A percentile compares a stretch with the other conserved stretches of the same genome.
phyloP scores from a whole-genome alignment of 2,888 invertebrate genomes.

The Ectropis crepuscularia region DNA sequence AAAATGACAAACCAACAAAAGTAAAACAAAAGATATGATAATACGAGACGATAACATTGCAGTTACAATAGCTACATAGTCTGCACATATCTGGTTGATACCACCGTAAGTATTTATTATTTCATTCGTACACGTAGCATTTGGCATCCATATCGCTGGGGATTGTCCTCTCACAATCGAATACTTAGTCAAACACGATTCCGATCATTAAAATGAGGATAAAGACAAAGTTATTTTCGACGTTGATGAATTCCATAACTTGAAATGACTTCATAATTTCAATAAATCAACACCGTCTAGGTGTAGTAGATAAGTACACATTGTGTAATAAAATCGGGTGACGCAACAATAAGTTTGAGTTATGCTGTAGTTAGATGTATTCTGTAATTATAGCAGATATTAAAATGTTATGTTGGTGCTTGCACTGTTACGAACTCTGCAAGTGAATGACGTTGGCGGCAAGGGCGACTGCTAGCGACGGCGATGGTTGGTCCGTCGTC shows the following conservation, averaged over 20 bases:
- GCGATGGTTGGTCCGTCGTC: constrained; percentile 25
- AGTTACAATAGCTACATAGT: background rate
- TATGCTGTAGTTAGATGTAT: background rate
- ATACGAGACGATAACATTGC: no score
- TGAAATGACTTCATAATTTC: constrained; percentile 14
- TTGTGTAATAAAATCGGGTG: constrained; percentile 20
- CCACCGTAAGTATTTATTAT: no score
- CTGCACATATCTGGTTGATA: no score
- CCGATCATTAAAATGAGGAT: no score
- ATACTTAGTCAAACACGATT: no score
- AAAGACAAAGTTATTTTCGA: background rate
- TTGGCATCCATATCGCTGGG: no score
- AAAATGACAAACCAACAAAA: background rate
- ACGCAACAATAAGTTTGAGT: constrained; percentile 19
- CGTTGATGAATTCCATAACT: background rate
- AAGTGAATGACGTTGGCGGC: constrained; percentile 6
- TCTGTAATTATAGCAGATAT: constrained; percentile 7
- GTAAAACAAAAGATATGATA: background rate
- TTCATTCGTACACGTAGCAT: no score
- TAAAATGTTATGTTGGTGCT: constrained; percentile 1
- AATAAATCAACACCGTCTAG: constrained; percentile 16
- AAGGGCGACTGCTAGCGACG: constrained; percentile 12
- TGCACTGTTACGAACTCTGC: constrained; percentile 11
- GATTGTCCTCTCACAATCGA: no score
- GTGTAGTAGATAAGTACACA: constrained; percentile 12